A percentile compares a stretch with the other conserved stretches of the same genome.
phyloP scores from a whole-genome alignment of 2,888 invertebrate genomes.

The Aphelenchoides bicaudatus region DNA sequence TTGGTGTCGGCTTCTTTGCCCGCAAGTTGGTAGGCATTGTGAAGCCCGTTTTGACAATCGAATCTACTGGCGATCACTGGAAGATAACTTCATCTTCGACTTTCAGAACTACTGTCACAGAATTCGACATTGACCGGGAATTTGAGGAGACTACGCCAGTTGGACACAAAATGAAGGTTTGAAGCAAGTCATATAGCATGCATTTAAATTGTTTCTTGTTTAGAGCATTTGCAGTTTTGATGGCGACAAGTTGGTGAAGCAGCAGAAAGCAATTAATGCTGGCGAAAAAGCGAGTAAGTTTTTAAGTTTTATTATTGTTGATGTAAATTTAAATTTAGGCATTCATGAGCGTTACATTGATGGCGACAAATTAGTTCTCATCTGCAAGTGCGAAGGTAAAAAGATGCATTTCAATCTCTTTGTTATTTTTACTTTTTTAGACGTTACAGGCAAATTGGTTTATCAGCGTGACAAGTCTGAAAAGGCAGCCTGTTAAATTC shows the following conservation, averaged over 20 bases:
- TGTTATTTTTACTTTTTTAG: too few relatives aligned
- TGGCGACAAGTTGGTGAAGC: conserved; percentile 48
- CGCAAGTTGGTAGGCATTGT: conserved; percentile 43
- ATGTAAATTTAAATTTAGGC: too few relatives aligned
- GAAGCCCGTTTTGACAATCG: conserved; percentile 51
- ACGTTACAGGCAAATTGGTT: too few relatives aligned
- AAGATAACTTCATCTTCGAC: conserved; percentile 53
- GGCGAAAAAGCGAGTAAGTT: conserved; percentile 5
- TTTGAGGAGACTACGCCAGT: conserved; percentile 55
- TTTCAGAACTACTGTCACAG: conserved; percentile 53
- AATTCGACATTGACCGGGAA: conserved; percentile 49
- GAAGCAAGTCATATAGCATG: background rate
- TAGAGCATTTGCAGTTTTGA: conserved; percentile 49
- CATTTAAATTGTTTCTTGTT: conserved; percentile 14
- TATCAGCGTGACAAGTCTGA: too few relatives aligned
- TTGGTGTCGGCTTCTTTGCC: conserved; percentile 32
- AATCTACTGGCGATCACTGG: conserved; percentile 50
- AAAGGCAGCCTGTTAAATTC: too few relatives aligned
- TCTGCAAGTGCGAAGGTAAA: conserved; percentile 20
- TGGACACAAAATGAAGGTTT: conserved; percentile 52
- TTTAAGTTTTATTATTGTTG: too few relatives aligned
- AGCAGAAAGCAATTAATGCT: conserved; percentile 39
- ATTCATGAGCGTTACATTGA: conserved; percentile 25
- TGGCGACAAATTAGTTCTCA: conserved; percentile 25
- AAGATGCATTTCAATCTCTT: too few relatives aligned